phyloP scores from a whole-genome alignment of 2,888 invertebrate species.

The Acanthosepion esculentum region DNA sequence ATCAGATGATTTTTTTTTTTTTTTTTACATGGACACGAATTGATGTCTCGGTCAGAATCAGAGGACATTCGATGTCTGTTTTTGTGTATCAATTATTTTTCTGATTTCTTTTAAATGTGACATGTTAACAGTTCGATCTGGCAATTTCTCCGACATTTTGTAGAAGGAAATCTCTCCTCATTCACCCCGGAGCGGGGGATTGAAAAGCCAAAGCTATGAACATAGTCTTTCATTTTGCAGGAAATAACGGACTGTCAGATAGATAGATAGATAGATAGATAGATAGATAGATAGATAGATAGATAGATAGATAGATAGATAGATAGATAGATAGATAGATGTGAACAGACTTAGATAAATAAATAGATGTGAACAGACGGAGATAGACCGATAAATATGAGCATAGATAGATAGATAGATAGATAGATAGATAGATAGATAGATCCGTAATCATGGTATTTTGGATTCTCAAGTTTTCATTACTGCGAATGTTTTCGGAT shows the following conservation, averaged over 20 bases:
- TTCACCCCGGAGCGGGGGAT: not conserved
- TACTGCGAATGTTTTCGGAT: no score
- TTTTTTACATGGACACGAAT: not conserved
- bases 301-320: not conserved
- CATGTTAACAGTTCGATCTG: not conserved
- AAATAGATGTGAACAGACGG: no score
- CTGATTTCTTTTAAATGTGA: conserved; percentile 9
- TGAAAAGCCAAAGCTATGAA: not conserved
- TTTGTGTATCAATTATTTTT: conserved; percentile 4
- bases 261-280: no score
- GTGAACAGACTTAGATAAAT: no score
- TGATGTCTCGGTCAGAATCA: conserved; percentile 21
- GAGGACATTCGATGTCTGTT: not conserved
- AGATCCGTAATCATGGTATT: no score
- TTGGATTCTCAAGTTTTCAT: no score
- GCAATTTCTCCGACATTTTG: not conserved
- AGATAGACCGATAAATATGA: no score
- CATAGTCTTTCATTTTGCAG: not conserved
- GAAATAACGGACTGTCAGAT: not conserved
- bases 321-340: no score
- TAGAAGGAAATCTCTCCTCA: not conserved
- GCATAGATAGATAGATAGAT: not conserved
- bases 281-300: not conserved
- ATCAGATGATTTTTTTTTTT: not conserved
- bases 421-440: not conserved